These are phyloP conservation scores for Poecile atricapillus DNA, from an alignment of 2,113 vertebrate species.

Conservation along the genomic window DNA sequence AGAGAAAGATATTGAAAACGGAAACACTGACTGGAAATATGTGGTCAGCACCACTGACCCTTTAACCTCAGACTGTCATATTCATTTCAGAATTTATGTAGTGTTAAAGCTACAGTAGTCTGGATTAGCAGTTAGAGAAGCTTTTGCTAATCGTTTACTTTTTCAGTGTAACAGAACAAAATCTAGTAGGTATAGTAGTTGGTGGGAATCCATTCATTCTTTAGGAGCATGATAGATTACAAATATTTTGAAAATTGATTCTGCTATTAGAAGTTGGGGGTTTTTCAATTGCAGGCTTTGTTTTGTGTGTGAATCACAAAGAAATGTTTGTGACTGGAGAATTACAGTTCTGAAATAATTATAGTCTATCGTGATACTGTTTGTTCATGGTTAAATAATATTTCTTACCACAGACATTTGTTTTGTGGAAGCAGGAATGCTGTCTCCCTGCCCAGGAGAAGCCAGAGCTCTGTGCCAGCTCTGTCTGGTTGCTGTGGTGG, in stretches of 20 bases:
- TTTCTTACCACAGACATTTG: background rate
- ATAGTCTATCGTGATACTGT: background rate
- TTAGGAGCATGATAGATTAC: background rate
- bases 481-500: background rate
- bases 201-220: background rate
- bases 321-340: background rate
- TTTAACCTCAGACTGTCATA: background rate
- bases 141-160: background rate
- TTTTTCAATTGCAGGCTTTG: background rate
- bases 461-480: background rate
- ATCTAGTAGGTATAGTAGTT: background rate
- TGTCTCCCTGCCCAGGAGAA: background rate
- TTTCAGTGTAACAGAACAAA: background rate
- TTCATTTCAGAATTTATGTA: background rate
- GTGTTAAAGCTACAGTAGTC: slow-evolving; percentile 6
- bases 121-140: background rate
- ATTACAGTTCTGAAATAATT: background rate
- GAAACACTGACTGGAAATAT: background rate
- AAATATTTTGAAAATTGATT: background rate
- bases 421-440: background rate
- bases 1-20: background rate
- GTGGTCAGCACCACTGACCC: background rate
- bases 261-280: background rate
- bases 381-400: background rate
- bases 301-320: background rate